Percentiles rank a stretch among this genome's conserved stretches.
phyloP scores from a whole-genome alignment of 1,140 invertebrate genomes.

The Atta cephalotes region DNA sequence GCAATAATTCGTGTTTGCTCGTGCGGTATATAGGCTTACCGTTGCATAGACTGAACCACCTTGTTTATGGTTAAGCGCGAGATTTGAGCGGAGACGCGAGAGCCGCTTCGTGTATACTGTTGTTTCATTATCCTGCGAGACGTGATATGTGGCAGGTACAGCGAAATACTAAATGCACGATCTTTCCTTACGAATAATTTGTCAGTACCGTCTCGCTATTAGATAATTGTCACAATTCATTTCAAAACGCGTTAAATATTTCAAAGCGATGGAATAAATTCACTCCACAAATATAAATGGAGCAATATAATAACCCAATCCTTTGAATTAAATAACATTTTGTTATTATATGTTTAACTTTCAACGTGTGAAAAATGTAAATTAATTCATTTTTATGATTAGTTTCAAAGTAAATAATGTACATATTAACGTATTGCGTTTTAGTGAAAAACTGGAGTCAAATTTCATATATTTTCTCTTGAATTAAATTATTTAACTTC shows the following conservation, averaged over 20 bases:
- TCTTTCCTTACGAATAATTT: slow-evolving; percentile 15
- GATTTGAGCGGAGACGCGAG: not conserved
- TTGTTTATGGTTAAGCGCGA: slow-evolving; percentile 17
- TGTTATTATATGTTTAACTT: too few species aligned
- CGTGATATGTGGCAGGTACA: not conserved
- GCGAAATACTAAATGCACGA: not conserved
- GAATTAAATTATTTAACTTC: too few species aligned
- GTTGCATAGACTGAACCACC: slow-evolving; percentile 1
- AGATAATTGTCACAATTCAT: not conserved
- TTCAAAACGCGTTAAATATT: not conserved
- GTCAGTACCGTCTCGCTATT: not conserved
- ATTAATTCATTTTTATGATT: too few species aligned
- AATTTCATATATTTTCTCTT: too few species aligned
- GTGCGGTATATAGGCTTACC: not conserved
- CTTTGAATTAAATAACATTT: too few species aligned
- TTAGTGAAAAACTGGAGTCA: too few species aligned
- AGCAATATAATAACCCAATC: too few species aligned
- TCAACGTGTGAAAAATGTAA: too few species aligned
- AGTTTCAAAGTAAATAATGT: too few species aligned
- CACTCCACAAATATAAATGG: too few species aligned
- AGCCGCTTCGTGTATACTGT: not conserved
- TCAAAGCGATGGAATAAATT: not conserved
- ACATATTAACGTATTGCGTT: too few species aligned
- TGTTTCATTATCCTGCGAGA: slow-evolving; percentile 14
- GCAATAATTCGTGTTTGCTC: not conserved